Base-by-base conservation (phyloP, 2,797 vertebrate species). In the Pipistrellus pipistrellus region DNA sequence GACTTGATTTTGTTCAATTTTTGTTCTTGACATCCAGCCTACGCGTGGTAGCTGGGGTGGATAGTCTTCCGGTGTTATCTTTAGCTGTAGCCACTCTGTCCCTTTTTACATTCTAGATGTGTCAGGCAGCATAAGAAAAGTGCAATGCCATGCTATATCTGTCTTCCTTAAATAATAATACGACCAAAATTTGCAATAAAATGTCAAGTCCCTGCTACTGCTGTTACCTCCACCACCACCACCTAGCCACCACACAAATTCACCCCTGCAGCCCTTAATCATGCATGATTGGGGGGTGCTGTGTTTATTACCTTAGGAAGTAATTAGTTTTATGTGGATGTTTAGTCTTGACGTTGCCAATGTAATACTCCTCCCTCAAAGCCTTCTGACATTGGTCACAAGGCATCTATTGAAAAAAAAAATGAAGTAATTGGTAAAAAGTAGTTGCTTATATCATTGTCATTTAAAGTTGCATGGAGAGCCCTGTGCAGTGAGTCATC, bases 391-490 rank as follows among this genome's bases (percentile, higher is more conserved):
- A 87, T 75, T 41, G 64, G 73, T 84, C 44, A 21, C 76, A 35
- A 82, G 66, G 7, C 13, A 8, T 78, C 25, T 84, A 66, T 94
- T 96, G 53, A 92, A 85, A 48, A 46, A 48, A 46, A 83, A 55
- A 94, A 93, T 93, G 83, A 90, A 84, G 27, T 91, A 78, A 38
- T 78, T 86, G 62, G 95, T 83, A 90, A 57, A 6, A 51, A 68
- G 72, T 95, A 69, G 85, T 87, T 97, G 46, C 64, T 88, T 82
- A 90, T 83, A 76, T 94, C 96, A 84, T 81, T 82, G 62, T 94
- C 93, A 88, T 88, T 96, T 97, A 95, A 81, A 95, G 92, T 97
- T 95, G 78, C 97, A 96, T 94, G 59, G 35, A 96, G 13, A 72
- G 12, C 17, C 83, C 1, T n/a, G 64, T 90, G 32, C 0, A 2